Evolutionary conservation across 1,140 invertebrate species (phyloP).

Genomic region (Leptinotarsa defecta): DNA sequence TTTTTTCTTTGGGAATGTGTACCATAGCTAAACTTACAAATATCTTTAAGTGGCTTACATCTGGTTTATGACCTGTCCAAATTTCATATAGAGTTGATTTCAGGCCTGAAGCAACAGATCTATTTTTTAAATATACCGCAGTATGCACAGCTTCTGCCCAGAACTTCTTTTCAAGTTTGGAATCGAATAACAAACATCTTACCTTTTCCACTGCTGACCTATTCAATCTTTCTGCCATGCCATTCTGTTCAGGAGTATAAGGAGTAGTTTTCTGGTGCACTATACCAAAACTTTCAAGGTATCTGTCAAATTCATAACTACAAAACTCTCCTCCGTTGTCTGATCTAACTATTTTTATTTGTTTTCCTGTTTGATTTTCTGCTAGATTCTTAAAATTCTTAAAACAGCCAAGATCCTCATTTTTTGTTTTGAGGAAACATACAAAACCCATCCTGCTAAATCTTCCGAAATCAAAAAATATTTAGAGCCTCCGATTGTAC

Average conservation of each 20-base stretch:
- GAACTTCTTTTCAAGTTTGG: slow-evolving; percentile 46
- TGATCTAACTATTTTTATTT: slow-evolving; percentile 51
- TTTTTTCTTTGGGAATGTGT: slow-evolving; percentile 45
- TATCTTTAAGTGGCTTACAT: slow-evolving; percentile 47
- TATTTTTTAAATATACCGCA: slow-evolving; percentile 57
- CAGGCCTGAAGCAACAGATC: slow-evolving; percentile 37
- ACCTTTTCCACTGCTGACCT: slow-evolving; percentile 54
- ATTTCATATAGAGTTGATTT: slow-evolving; percentile 39
- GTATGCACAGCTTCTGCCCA: slow-evolving; percentile 57
- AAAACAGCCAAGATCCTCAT: slow-evolving; percentile 43
- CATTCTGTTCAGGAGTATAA: slow-evolving; percentile 57
- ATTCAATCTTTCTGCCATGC: slow-evolving; percentile 54
- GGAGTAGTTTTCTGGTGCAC: slow-evolving; percentile 41
- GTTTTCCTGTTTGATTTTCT: slow-evolving; percentile 43
- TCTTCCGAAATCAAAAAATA: slow-evolving; percentile 50
- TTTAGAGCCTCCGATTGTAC: slow-evolving; percentile 43
- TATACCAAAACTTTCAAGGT: slow-evolving; percentile 44
- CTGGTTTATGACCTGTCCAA: slow-evolving; percentile 45
- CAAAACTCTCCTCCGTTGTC: slow-evolving; percentile 47
- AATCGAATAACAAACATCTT: slow-evolving; percentile 52
- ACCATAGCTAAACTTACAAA: slow-evolving; percentile 50
- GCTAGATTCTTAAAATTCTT: slow-evolving; percentile 47
- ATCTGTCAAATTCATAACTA: slow-evolving; percentile 42
- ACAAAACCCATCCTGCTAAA: slow-evolving; percentile 49
- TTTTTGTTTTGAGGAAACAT: slow-evolving; percentile 52